Base-by-base conservation (phyloP, 2,888 invertebrate species). In the Dyspetes luteomarginatus region DNA sequence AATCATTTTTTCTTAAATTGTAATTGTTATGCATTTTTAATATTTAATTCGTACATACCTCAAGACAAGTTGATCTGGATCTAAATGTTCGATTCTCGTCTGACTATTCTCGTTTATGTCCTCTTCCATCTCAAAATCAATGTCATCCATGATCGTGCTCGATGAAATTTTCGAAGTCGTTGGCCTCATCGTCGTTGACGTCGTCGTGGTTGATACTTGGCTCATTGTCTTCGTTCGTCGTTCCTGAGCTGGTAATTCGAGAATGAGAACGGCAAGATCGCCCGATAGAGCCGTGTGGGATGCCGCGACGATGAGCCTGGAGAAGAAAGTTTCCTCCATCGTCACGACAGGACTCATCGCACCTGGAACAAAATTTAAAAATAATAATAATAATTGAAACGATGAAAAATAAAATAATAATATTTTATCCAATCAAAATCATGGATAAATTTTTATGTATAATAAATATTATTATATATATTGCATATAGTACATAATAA, bases 281-380 rank as follows among this genome's bases (percentile, higher is more conserved):
- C 97, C 97, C 85, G 96, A 96, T 86, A 97, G 93, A 30, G 97
- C 97, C 78, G 95, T 95, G 90, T 97, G 95, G 58, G 95, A 94
- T 84, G 95, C 94, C n/a, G 97, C 96, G 86, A 96, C 94, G 90
- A 95, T 94, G 88, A 96, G 93, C 93, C 94, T 86, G 36, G 91
- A 87, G 30, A 84, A 83, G 19, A 81, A 73, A 43, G 85, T 75
- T 36, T 89, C 88, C 71, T 89, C 87, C 82, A 85, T 85, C 50
- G 87, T 83, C 84, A 84, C 52, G 30, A 84, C 85, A 64, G 86
- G 82, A 71, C 83, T 85, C 82, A 86, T 81, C 73, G 84, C 86
- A 65, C 85, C 89, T 89, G 60, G 1, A 85, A 86, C 24, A 9
- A 64, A 41, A 30, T 60, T 17, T 64, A 55, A 19, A 15, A 62